Evolutionary conservation across 2,888 invertebrate species (phyloP).

Genomic region (Chaitophorus viminalis): DNA sequence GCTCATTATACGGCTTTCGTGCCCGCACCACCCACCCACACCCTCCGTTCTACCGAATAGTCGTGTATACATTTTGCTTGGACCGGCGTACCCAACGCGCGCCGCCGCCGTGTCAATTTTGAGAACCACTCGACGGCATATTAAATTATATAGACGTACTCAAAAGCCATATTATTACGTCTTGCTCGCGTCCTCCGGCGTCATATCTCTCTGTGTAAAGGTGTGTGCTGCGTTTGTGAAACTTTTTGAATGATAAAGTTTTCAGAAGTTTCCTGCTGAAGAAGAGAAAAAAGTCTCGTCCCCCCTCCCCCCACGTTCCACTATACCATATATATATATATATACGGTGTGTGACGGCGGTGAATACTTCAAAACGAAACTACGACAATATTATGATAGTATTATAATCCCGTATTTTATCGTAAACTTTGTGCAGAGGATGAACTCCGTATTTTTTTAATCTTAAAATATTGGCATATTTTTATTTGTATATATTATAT

Average conservation of each 20-base stretch:
- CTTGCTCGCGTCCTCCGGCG: neutral
- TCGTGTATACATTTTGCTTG: neutral
- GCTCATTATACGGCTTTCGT: neutral
- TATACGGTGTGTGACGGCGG: neutral
- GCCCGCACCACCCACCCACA: neutral
- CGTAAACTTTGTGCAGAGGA: neutral
- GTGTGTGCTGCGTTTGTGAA: conserved; percentile 40
- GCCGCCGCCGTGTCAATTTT: neutral
- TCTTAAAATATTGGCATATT: neutral
- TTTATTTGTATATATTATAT: conserved; percentile 39
- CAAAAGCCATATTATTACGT: neutral
- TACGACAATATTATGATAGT: conserved; percentile 37
- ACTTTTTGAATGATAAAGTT: conserved; percentile 52
- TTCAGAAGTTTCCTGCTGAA: conserved; percentile 21
- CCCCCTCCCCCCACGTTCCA: neutral
- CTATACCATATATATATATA: no score
- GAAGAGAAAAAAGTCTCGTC: neutral
- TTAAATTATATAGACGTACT: conserved; percentile 41
- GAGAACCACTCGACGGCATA: neutral
- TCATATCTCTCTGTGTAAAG: conserved; percentile 5
- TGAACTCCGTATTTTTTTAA: neutral
- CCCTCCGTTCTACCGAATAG: no score
- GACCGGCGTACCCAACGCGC: neutral
- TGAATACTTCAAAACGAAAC: conserved; percentile 27
- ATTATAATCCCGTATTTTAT: conserved; percentile 30